Conservation (phyloP, 2,888 invertebrate genomes). For the Cheilosia soror region DNA sequence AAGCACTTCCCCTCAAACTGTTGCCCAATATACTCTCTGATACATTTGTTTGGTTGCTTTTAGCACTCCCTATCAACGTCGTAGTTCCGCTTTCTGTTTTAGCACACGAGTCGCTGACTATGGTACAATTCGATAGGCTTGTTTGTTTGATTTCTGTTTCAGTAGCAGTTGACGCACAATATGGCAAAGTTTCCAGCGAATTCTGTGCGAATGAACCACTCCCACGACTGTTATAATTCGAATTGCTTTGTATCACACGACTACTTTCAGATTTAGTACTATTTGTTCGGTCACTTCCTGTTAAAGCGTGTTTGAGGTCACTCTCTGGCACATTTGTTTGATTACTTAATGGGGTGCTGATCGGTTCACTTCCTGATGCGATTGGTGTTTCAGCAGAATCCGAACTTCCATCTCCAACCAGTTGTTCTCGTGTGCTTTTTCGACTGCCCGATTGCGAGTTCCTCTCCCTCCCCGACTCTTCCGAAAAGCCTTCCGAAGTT, state of each 20-base stretch:
- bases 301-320: neutral
- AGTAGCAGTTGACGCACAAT: neutral
- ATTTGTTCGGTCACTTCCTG: neutral
- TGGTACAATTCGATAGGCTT: neutral
- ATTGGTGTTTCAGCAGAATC: too few species aligned
- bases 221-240: neutral
- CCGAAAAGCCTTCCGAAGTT: slow-evolving; percentile 44
- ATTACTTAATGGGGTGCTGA: neutral
- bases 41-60: neutral
- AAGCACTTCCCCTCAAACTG: neutral
- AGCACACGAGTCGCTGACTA: neutral
- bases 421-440: neutral
- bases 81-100: neutral
- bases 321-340: neutral
- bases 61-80: neutral
- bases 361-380: neutral
- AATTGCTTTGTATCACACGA: neutral
- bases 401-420: too few species aligned
- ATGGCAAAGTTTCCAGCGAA: neutral
- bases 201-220: neutral
- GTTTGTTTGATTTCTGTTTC: neutral
- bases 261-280: neutral
- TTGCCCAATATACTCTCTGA: neutral
- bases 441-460: slow-evolving; percentile 12
- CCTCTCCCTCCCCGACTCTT: slow-evolving; percentile 20